A percentile compares a stretch with the other conserved stretches of the same genome.
Evolutionary conservation across 2,888 invertebrate species (phyloP).

Genomic region (Diarsia dahlii): DNA sequence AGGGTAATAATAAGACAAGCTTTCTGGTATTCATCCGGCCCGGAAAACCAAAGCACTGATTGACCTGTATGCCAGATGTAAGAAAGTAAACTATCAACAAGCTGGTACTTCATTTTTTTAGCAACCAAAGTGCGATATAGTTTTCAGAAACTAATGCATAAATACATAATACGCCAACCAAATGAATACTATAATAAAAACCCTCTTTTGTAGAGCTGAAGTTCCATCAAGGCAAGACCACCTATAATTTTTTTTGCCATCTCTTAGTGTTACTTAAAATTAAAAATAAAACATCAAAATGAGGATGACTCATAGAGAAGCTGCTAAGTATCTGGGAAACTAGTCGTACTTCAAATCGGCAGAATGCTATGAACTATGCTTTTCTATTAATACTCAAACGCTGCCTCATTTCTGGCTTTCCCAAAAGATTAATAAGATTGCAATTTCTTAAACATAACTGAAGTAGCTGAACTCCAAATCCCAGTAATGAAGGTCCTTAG

Average conservation of each 20-base stretch:
- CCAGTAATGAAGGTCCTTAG: constrained; percentile 19
- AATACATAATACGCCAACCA: too few relatives aligned
- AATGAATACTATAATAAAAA: background rate
- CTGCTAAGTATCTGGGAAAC: background rate
- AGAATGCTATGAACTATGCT: background rate
- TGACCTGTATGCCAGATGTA: background rate
- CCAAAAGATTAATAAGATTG: background rate
- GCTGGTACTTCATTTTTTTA: background rate
- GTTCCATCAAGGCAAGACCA: background rate
- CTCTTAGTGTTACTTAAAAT: too few relatives aligned
- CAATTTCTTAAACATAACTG: background rate
- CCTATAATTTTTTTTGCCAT: too few relatives aligned
- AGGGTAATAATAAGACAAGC: constrained; percentile 34
- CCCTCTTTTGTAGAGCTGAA: background rate
- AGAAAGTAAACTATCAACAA: background rate
- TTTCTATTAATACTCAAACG: constrained; percentile 1
- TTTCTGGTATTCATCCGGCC: background rate
- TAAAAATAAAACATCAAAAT: background rate
- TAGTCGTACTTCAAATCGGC: background rate
- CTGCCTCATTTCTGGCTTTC: background rate
- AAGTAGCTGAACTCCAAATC: constrained; percentile 13
- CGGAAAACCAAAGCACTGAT: background rate
- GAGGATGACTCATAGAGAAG: background rate
- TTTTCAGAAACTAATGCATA: too few relatives aligned
- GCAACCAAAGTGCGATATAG: background rate